phyloP scores from a whole-genome alignment of 2,113 vertebrate genomes.

The Aramus guarauna region DNA sequence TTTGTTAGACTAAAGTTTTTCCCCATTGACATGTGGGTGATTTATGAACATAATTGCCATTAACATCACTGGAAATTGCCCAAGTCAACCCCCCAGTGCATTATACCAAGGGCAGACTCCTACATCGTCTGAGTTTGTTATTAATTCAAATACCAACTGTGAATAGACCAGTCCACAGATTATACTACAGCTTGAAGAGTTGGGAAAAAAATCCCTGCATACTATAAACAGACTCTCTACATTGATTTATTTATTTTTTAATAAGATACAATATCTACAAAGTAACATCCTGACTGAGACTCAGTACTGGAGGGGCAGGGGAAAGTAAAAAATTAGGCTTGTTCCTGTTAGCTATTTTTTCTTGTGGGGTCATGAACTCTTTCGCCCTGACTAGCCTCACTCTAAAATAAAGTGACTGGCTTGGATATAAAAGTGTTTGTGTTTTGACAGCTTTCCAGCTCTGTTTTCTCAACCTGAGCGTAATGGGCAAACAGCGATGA shows the following conservation, averaged over 20 bases:
- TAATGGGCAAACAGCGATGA: neutral
- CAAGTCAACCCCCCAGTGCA: neutral
- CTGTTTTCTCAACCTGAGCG: neutral
- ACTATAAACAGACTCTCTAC: neutral
- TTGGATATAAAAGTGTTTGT: constrained; percentile 21
- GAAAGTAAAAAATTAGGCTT: constrained; percentile 22
- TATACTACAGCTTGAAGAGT: neutral
- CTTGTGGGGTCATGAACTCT: neutral
- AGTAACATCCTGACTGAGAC: neutral
- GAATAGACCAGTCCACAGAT: neutral
- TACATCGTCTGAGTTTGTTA: neutral
- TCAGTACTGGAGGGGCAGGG: neutral
- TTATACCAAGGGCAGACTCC: neutral
- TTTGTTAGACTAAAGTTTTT: neutral
- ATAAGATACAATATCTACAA: neutral
- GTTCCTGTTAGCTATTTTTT: neutral
- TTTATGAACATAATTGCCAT: neutral
- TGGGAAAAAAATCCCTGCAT: neutral
- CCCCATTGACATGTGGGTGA: neutral
- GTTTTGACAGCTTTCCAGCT: constrained; percentile 45
- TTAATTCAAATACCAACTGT: neutral
- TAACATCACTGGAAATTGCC: neutral
- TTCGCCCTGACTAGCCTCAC: neutral
- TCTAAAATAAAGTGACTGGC: constrained; percentile 17
- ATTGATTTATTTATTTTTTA: neutral